Evolutionary conservation across 2,113 vertebrate genomes (phyloP).

Genomic region (Cyprinus carpio): DNA sequence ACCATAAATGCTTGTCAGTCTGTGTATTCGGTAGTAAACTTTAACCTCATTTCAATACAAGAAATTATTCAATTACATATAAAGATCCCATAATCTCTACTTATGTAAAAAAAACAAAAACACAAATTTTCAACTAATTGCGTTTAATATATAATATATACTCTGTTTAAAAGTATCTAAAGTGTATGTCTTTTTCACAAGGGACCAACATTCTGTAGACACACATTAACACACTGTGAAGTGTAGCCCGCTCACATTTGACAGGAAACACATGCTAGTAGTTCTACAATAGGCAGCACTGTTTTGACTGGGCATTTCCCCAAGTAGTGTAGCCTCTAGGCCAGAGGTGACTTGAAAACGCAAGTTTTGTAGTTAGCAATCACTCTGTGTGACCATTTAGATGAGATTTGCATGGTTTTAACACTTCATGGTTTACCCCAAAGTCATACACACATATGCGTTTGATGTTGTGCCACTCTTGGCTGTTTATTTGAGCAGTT

Average conservation of each 20-base stretch:
- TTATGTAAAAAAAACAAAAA: too few species aligned
- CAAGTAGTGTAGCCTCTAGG: background rate
- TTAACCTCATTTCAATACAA: too few species aligned
- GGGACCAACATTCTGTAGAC: background rate
- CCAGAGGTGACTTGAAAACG: background rate
- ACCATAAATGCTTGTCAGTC: too few species aligned
- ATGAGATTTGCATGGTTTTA: background rate
- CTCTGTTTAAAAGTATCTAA: background rate
- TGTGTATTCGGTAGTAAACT: too few species aligned
- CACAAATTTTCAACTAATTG: too few species aligned
- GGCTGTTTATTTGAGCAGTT: conserved; percentile 50
- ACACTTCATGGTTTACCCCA: background rate
- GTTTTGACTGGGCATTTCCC: conserved; percentile 46
- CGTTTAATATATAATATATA: too few species aligned
- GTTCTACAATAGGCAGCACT: conserved; percentile 61
- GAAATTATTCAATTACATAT: too few species aligned
- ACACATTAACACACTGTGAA: background rate
- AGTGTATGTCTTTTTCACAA: background rate
- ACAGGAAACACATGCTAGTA: conserved; percentile 53
- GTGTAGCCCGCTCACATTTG: background rate
- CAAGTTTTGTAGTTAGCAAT: conserved; percentile 17
- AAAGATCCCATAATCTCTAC: too few species aligned
- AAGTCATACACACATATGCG: conserved; percentile 47
- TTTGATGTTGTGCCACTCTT: conserved; percentile 46
- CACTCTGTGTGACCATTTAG: background rate